Percentiles rank a stretch among this genome's conserved stretches.
Conservation (phyloP, 2,797 vertebrate genomes). For the Pteropus rufus region DNA sequence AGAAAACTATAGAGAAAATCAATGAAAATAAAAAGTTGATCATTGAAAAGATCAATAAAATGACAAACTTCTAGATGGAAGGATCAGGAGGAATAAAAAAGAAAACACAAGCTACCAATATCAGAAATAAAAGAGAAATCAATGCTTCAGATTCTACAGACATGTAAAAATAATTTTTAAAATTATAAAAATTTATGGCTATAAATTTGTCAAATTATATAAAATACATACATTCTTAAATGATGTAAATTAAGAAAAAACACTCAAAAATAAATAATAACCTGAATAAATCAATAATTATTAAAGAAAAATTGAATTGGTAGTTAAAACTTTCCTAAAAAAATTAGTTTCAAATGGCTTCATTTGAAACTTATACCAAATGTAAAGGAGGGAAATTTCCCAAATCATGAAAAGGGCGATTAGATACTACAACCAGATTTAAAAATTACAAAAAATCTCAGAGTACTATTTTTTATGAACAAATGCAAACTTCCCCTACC, state of each 20-base stretch:
- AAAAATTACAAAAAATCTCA: neutral
- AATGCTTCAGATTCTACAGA: neutral
- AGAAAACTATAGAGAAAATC: neutral
- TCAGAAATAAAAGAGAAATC: neutral
- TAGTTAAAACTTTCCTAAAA: neutral
- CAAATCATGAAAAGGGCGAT: neutral
- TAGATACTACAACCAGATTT: neutral
- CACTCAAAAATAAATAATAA: neutral
- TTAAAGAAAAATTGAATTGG: neutral
- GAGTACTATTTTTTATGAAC: neutral
- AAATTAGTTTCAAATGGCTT: neutral
- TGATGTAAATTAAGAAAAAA: neutral
- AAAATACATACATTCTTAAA: neutral
- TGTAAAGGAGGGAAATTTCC: neutral
- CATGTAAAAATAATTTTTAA: neutral
- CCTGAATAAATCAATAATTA: neutral
- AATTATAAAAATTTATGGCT: neutral
- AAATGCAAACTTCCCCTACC: neutral
- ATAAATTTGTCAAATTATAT: neutral
- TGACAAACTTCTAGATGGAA: neutral
- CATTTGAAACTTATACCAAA: neutral
- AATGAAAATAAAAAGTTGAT: neutral
- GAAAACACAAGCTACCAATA: neutral
- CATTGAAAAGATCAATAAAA: neutral
- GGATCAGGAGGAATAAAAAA: neutral